phyloP scores from a whole-genome alignment of 2,888 invertebrate species.

The Melitaea athalia region DNA sequence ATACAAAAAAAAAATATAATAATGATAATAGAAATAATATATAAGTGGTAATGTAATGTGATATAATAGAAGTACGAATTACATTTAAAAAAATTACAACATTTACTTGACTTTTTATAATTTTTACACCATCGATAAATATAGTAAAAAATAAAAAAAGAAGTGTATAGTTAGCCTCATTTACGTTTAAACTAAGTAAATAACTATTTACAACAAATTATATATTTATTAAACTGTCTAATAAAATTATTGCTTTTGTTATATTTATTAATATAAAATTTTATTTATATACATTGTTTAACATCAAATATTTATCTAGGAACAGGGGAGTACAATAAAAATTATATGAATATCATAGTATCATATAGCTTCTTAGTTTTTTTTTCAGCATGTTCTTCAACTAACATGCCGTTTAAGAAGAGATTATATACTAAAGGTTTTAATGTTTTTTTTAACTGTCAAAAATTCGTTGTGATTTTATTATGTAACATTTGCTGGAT shows the following conservation, averaged over 20 bases:
- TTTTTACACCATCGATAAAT: neutral
- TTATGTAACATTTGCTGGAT: neutral
- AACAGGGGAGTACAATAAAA: neutral
- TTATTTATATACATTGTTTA: neutral
- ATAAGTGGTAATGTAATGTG: too few relatives aligned
- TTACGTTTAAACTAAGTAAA: neutral
- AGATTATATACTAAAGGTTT: neutral
- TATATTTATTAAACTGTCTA: constrained; percentile 10
- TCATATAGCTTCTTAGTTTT: neutral
- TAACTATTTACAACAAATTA: constrained; percentile 10
- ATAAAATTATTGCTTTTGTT: constrained; percentile 33
- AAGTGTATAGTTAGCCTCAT: constrained; percentile 4
- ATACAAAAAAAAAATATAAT: too few relatives aligned
- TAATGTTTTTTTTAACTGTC: neutral
- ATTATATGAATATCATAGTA: too few relatives aligned
- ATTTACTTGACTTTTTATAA: too few relatives aligned
- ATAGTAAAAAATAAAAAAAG: neutral
- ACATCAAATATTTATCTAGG: neutral
- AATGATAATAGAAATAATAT: too few relatives aligned
- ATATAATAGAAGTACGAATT: too few relatives aligned
- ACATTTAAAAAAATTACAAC: too few relatives aligned
- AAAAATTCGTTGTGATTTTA: constrained; percentile 7
- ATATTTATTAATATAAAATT: neutral
- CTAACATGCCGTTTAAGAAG: neutral
- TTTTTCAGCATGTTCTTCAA: neutral